Percentiles rank a stretch among this genome's conserved stretches.
Evolutionary conservation across 2,113 vertebrate genomes (phyloP).

Genomic region (Pelecanoides urinatrix): DNA sequence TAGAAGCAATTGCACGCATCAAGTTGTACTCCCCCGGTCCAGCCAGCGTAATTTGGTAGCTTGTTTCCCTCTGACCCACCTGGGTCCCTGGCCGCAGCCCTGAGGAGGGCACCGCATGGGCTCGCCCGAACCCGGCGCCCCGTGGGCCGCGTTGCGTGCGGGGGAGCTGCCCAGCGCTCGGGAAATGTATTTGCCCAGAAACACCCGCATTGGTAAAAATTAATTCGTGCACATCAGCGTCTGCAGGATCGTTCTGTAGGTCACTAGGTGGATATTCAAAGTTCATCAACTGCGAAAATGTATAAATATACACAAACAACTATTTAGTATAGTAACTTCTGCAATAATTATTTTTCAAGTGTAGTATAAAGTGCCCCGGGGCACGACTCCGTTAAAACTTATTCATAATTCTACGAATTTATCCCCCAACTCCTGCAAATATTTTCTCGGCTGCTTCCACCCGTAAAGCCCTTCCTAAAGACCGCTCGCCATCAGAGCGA

Average conservation of each 20-base stretch:
- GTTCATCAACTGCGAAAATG: not conserved
- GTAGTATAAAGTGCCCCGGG: not conserved
- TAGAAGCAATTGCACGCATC: not conserved
- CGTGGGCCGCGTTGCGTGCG: accelerated
- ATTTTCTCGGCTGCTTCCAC: not conserved
- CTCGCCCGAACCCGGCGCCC: not conserved
- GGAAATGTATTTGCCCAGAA: not conserved
- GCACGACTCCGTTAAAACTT: not conserved
- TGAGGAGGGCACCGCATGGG: not conserved
- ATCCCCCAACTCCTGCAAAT: not conserved
- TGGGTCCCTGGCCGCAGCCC: not conserved
- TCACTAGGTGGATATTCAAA: no score
- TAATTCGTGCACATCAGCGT: not conserved
- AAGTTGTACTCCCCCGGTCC: accelerated
- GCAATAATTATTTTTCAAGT: not conserved
- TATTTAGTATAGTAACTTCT: not conserved
- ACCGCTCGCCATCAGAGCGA: not conserved
- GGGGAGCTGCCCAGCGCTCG: not conserved
- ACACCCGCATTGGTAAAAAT: not conserved
- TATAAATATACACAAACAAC: no score
- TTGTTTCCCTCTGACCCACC: no score
- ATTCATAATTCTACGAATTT: accelerated
- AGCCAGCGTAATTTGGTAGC: no score
- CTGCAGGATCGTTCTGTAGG: not conserved
- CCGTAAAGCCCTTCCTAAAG: not conserved